These are phyloP conservation scores for Drosophila pullipes DNA, from an alignment of 2,888 invertebrate species.

Conservation along the genomic window DNA sequence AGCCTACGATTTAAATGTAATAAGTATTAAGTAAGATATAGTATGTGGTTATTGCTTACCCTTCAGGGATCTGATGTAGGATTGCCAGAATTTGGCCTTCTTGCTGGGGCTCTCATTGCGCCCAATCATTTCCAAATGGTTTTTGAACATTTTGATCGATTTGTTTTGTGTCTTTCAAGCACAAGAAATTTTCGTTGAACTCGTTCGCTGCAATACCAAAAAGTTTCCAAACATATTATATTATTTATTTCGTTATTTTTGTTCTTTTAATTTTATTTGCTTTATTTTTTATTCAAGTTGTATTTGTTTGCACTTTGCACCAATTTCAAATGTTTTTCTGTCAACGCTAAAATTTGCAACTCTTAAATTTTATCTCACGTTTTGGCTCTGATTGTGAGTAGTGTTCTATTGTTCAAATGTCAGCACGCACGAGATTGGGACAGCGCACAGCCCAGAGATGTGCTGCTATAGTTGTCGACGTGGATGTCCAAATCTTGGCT, in stretches of 20 bases:
- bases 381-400: constrained; percentile 42
- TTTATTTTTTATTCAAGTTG: neutral
- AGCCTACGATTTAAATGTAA: neutral
- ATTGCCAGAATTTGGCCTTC: constrained; percentile 97
- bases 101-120: constrained; percentile 96
- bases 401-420: constrained; percentile 59
- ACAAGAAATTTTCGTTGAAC: constrained; percentile 86
- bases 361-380: constrained; percentile 45
- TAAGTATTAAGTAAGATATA: neutral
- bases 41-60: constrained; percentile 87
- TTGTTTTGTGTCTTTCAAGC: constrained; percentile 85
- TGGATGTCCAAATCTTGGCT: constrained; percentile 59
- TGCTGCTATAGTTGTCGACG: constrained; percentile 26
- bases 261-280: constrained; percentile 6
- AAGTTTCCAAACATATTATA: constrained; percentile 30
- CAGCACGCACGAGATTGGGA: constrained; percentile 64
- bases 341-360: constrained; percentile 40
- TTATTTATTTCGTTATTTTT: constrained; percentile 14
- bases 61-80: constrained; percentile 96
- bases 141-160: constrained; percentile 93
- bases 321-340: constrained; percentile 41
- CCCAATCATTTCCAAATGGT: constrained; percentile 97
- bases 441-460: constrained; percentile 29
- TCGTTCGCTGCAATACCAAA: constrained; percentile 89
- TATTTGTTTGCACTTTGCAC: constrained; percentile 54